A percentile compares a stretch with the other conserved stretches of the same genome.
phyloP scores from a whole-genome alignment of 1,140 invertebrate genomes.

The Yoshiicerus persimilis region DNA sequence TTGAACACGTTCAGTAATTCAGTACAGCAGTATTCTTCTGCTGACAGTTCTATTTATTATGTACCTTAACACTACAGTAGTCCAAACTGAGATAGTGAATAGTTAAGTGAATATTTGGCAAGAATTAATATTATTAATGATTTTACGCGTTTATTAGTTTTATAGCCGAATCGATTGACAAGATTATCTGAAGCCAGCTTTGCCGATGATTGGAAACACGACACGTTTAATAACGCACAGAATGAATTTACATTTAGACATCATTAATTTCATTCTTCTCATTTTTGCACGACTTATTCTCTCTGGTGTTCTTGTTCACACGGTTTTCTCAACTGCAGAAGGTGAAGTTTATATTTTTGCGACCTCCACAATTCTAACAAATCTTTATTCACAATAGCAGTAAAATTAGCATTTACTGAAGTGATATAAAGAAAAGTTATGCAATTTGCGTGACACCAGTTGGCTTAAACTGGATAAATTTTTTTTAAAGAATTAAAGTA shows the following conservation, averaged over 20 bases:
- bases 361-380: too few species aligned
- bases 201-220: not conserved
- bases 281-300: not conserved
- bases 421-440: too few species aligned
- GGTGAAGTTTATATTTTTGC: not conserved
- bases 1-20: too few species aligned
- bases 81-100: not conserved
- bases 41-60: not conserved
- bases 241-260: not conserved
- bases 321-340: not conserved
- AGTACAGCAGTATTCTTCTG: not conserved
- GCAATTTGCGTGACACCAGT: too few species aligned
- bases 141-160: not conserved
- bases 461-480: too few species aligned
- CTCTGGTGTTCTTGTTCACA: not conserved
- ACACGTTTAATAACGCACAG: not conserved
- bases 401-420: too few species aligned
- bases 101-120: not conserved
- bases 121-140: not conserved
- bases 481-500: too few species aligned
- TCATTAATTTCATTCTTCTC: not conserved
- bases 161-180: not conserved
- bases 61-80: not conserved
- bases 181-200: not conserved
- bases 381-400: too few species aligned